These are phyloP conservation scores for Hippopotamus amphibius DNA, from an alignment of 2,113 vertebrate species.

Conservation along the genomic window DNA sequence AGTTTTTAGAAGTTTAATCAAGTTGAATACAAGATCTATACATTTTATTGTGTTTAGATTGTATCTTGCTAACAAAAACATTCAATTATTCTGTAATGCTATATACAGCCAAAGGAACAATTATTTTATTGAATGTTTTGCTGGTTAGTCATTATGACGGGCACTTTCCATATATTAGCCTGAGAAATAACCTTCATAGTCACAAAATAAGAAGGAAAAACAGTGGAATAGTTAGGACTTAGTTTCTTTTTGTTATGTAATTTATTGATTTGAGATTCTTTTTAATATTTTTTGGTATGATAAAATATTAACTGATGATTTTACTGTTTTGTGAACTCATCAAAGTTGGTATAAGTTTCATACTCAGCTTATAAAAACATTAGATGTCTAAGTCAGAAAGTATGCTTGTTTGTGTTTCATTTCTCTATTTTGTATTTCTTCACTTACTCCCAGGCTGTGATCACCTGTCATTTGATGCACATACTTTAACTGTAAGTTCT, in stretches of 20 bases:
- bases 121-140: not conserved
- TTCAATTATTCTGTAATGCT: not conserved
- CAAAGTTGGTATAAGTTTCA: not conserved
- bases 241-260: not conserved
- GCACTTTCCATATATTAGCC: not conserved
- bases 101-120: not conserved
- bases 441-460: not conserved
- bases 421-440: not conserved
- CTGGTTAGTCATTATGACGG: not conserved
- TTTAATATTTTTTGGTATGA: not conserved
- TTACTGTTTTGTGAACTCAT: not conserved
- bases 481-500: not conserved
- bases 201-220: not conserved
- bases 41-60: not conserved
- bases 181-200: not conserved
- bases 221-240: not conserved
- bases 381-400: not conserved
- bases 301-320: not conserved
- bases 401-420: not conserved
- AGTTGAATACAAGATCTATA: not conserved
- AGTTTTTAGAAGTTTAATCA: not conserved
- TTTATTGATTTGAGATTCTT: not conserved
- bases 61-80: not conserved
- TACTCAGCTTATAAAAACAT: not conserved
- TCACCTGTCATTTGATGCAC: not conserved